Evolutionary conservation across 2,888 invertebrate species (phyloP), one percentile per base, ranked within the genome.

Genomic region (Clivina fossor): DNA sequence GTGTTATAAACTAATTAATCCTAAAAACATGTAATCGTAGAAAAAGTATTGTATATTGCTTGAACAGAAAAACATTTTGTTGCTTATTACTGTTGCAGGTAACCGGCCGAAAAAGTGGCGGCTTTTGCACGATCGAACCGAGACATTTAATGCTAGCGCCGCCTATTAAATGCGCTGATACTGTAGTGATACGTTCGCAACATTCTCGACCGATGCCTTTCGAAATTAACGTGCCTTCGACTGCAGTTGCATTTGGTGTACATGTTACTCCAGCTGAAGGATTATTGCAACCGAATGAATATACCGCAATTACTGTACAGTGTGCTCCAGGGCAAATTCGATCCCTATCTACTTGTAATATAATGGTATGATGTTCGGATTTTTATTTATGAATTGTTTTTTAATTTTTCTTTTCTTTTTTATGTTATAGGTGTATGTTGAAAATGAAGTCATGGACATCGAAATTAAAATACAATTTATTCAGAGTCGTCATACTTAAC

Each of bases 361-460:
- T 46, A 11, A 46, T 46, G 46, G 46, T 46, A 32, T 32, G 11
- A n/a, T n/a, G 8, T 35, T 11, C 35, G 15, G 9, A 20, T 7
- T n/a, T 9, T 41, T 41, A 11, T n/a, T 18, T 28, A 3, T 46
- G 3, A 19, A 46, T n/a, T 11, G 3, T 26, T 20, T 19, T n/a
- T 24, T 15, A 43, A 8, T 32, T 9, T 37, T 3, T 38, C 13
- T 15, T 54, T 54, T 19, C 32, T 18, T 51, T n/a, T n/a, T n/a
- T n/a, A n/a, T n/a, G n/a, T n/a, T n/a, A n/a, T n/a, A 59, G 7
- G 61, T 69, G 37, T 64, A 64, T 60, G 63, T 69, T 35, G 69
- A 69, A 46, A 62, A 64, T 49, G 68, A 68, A 18, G 63, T 67
- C 18, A 65, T 66, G 33, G 64, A 65, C 56, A 60, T 65, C 20